Conservation (phyloP, 2,797 vertebrate species). For the Macropus fuliginosus region DNA sequence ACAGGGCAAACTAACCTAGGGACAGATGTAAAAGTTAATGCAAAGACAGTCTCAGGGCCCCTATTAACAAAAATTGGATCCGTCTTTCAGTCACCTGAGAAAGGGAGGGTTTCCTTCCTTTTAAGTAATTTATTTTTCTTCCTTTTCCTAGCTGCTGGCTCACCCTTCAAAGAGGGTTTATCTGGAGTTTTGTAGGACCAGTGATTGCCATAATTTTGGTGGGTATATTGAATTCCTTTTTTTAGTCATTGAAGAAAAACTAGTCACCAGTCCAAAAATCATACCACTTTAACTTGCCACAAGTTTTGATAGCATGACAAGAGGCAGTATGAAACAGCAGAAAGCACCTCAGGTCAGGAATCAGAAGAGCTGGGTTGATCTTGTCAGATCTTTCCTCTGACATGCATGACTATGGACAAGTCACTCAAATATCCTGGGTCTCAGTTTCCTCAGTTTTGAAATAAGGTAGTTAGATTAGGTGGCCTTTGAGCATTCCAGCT, state of each 20-base stretch:
- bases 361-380: background rate
- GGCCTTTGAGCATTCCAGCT: background rate
- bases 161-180: slow-evolving; percentile 70
- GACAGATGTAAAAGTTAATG: background rate
- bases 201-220: slow-evolving; percentile 80
- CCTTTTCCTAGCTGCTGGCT: slow-evolving; percentile 83
- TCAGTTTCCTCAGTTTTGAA: background rate
- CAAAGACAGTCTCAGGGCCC: background rate
- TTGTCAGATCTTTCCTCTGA: background rate
- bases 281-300: background rate
- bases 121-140: background rate
- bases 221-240: slow-evolving; percentile 40
- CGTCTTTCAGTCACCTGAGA: background rate
- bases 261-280: background rate
- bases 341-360: background rate
- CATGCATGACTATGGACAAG: background rate
- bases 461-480: background rate
- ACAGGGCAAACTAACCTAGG: background rate
- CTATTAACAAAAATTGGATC: background rate
- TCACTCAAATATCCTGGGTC: background rate
- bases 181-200: slow-evolving; percentile 84
- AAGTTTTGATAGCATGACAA: background rate
- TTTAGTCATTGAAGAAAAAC: background rate
- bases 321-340: background rate
- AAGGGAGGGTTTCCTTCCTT: background rate